Conservation (phyloP, 2,797 vertebrate genomes). For the Hypotaenidia philippensis region DNA sequence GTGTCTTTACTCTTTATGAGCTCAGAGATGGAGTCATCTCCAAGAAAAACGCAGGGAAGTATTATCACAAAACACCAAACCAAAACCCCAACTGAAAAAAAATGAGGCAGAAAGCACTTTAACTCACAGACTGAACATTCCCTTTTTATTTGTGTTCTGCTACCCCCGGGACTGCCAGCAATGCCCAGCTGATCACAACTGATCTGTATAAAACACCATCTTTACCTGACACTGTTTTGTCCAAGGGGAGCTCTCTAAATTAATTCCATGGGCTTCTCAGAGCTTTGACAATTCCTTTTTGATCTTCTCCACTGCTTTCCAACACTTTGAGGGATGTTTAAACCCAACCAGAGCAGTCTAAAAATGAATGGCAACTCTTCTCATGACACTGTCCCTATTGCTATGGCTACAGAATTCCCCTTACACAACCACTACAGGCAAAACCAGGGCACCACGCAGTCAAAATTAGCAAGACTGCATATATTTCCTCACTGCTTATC, state of each 20-base stretch:
- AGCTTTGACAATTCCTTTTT: conserved; percentile 27
- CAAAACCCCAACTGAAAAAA: too few relatives aligned
- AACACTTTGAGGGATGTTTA: neutral
- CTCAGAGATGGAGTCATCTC: neutral
- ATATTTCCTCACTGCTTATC: neutral
- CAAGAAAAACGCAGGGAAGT: neutral
- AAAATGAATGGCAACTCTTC: neutral
- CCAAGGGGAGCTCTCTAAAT: conserved; percentile 31
- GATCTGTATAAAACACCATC: neutral
- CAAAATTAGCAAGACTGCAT: neutral
- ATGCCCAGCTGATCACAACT: conserved; percentile 14
- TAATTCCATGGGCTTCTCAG: conserved; percentile 31
- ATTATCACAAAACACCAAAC: neutral
- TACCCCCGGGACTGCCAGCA: neutral
- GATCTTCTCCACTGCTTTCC: conserved; percentile 25
- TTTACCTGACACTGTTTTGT: conserved; percentile 30
- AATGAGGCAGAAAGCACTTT: neutral
- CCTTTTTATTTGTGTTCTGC: neutral
- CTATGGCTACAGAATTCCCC: neutral
- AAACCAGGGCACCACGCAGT: neutral
- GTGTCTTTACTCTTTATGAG: neutral
- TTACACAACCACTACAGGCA: neutral
- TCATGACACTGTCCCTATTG: neutral
- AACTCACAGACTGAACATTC: neutral
- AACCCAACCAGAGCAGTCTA: neutral